These are phyloP conservation scores for Habrosyne pyritoides DNA, from an alignment of 2,888 invertebrate genomes.

Conservation along the genomic window DNA sequence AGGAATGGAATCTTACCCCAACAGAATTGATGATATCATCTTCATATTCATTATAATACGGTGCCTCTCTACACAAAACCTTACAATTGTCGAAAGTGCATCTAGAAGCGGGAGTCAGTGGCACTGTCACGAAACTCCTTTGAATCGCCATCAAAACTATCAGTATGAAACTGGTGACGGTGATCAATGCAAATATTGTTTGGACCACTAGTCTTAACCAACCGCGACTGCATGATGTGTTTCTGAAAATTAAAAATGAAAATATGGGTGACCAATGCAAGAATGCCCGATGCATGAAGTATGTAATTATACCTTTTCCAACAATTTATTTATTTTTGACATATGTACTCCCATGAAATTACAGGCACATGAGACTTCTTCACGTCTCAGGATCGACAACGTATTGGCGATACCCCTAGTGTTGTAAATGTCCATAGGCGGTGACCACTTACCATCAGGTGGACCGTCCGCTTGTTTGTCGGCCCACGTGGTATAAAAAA, in stretches of 20 bases:
- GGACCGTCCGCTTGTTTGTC: no score
- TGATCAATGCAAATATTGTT: conserved; percentile 59
- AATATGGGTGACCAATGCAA: no score
- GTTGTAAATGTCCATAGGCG: no score
- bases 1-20: conserved; percentile 43
- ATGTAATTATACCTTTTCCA: no score
- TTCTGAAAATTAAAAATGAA: conserved; percentile 54
- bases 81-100: conserved; percentile 49
- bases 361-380: no score
- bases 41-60: conserved; percentile 44
- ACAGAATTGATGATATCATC: conserved; percentile 49
- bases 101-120: conserved; percentile 18
- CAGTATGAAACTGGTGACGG: conserved; percentile 64
- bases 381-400: no score
- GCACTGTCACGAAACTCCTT: neutral
- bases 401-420: no score
- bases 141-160: conserved; percentile 60
- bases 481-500: no score
- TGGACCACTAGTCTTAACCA: conserved; percentile 67
- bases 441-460: no score
- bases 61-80: conserved; percentile 51
- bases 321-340: no score
- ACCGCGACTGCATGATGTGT: conserved; percentile 65
- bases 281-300: no score
- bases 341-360: no score